Evolutionary conservation across 1,140 invertebrate species (phyloP).

Genomic region (Prorops nasuta): DNA sequence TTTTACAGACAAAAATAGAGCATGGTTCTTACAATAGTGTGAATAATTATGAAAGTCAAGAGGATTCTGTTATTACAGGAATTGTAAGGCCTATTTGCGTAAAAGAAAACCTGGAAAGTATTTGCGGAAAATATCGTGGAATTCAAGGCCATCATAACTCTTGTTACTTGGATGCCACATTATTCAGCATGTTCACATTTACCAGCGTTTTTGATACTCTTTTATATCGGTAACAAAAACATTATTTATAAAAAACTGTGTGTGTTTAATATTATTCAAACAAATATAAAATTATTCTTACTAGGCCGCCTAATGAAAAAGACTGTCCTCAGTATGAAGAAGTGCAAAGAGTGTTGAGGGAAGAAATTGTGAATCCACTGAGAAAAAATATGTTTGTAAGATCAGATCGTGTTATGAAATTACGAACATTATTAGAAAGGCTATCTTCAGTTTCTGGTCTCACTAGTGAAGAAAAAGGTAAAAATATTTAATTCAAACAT

Average conservation of each 20-base stretch:
- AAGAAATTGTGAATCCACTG: conserved; percentile 95
- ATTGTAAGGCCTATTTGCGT: conserved; percentile 73
- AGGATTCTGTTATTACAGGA: conserved; percentile 77
- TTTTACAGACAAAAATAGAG: conserved; percentile 27
- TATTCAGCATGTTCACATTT: conserved; percentile 97
- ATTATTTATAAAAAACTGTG: conserved; percentile 6
- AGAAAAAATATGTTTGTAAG: conserved; percentile 85
- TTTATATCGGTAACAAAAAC: conserved; percentile 68
- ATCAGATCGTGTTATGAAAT: conserved; percentile 93
- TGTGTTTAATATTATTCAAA: background rate
- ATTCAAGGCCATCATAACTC: conserved; percentile 98
- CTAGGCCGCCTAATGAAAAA: conserved; percentile 61
- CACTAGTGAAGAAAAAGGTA: conserved; percentile 88
- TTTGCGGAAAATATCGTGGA: conserved; percentile 78
- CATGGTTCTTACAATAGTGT: conserved; percentile 17
- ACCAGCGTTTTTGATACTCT: conserved; percentile 90
- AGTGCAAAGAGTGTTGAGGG: conserved; percentile 84
- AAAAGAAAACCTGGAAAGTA: conserved; percentile 64
- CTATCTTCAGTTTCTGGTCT: conserved; percentile 86
- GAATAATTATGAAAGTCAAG: conserved; percentile 38
- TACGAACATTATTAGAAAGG: conserved; percentile 83
- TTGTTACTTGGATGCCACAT: conserved; percentile 94
- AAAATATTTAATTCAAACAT: background rate
- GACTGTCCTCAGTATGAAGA: conserved; percentile 85
- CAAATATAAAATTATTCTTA: conserved; percentile 40